Base-by-base conservation (phyloP, 2,797 vertebrate species). In the Sebastes alutus region DNA sequence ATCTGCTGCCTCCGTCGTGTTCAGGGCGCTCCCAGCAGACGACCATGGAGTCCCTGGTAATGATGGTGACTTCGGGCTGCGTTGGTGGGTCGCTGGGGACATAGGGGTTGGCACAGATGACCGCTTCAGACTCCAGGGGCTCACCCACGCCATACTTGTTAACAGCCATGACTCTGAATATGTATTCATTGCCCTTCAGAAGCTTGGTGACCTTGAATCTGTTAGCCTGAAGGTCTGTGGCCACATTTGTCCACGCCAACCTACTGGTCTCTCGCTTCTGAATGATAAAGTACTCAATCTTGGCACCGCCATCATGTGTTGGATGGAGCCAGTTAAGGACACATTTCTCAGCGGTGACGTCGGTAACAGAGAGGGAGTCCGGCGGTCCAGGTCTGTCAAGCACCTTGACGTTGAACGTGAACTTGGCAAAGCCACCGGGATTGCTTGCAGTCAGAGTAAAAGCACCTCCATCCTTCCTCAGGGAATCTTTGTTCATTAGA, bases 121-220 rank as follows among this genome's bases (percentile, higher is more conserved):
- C 69, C 3, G 98, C 95, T 55, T 97, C 96, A 79, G 99, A 99
- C 94, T 99, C 98, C 63, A 98, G 85, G 18, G 97, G 94, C 89
- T 99, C 99, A 86, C 99, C 99, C 80, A 97, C 88, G 46, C 99
- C 99, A 1, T 99, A 99, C 93, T 99, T 99, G 93, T 99, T 99
- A 79, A 99, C 98, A 89, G 98, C 98, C 98, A 99, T 98, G 68
- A 99, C 98, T 92, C 99, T 97, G 92, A 99, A 99, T 67, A 99
- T 93, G 2, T 99, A 99, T 89, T 99, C 99, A 89, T 99, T 99
- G 91, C 98, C 98, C 94, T 98, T 97, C 75, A 99, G 92, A 79
- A 99, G 96, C 91, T 99, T 99, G 56, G 97, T 98, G 79, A 99
- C 97, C 87, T 99, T 99, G 72, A 98, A 94, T 92, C 98, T 97